These are phyloP conservation scores for Elanoides forficatus DNA, from an alignment of 2,113 vertebrate genomes.

Conservation along the genomic window DNA sequence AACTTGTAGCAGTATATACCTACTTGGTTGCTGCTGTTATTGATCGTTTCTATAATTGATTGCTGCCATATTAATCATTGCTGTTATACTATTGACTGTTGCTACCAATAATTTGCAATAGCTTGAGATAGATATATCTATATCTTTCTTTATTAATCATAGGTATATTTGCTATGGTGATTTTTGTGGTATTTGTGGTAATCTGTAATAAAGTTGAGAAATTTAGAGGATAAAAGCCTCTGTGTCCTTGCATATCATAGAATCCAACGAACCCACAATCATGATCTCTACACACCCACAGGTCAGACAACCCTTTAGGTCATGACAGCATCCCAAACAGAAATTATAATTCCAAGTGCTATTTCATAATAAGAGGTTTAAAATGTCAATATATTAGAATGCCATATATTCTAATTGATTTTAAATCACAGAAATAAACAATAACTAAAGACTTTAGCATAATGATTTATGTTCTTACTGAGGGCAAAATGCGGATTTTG, in stretches of 20 bases:
- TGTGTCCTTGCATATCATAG: neutral
- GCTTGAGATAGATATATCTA: neutral
- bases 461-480: slow-evolving; percentile 73
- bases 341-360: neutral
- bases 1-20: neutral
- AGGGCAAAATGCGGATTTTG: slow-evolving; percentile 92
- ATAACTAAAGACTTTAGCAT: neutral
- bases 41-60: neutral
- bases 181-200: neutral
- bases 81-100: neutral
- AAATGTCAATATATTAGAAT: neutral
- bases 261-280: neutral
- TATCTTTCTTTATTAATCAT: neutral
- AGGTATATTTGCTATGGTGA: neutral
- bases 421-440: neutral
- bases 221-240: neutral
- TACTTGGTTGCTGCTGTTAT: neutral
- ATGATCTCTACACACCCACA: neutral
- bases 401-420: neutral
- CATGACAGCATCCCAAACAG: neutral
- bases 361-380: neutral
- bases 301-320: neutral
- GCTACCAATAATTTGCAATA: neutral
- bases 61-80: neutral
- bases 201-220: neutral